phyloP scores from a whole-genome alignment of 1,140 invertebrate species.

The Calephelis nemesis region DNA sequence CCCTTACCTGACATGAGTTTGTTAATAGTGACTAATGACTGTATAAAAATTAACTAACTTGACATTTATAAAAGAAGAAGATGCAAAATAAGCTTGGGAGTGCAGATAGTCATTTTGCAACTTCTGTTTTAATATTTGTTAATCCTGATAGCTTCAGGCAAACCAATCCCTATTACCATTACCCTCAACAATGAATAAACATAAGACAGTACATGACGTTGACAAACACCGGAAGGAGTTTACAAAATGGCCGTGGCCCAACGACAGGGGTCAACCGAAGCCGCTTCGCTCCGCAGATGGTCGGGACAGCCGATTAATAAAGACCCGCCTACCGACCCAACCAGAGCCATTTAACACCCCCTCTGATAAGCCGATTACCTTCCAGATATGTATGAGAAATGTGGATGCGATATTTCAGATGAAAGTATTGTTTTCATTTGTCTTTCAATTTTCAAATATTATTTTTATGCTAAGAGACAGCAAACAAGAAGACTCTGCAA shows the following conservation, averaged over 20 bases:
- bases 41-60: too few relatives aligned
- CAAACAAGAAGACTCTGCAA: too few relatives aligned
- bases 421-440: slow-evolving; percentile 6
- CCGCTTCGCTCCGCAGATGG: slow-evolving; percentile 57
- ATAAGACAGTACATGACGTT: slow-evolving; percentile 38
- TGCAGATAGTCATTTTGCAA: too few relatives aligned
- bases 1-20: too few relatives aligned
- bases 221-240: slow-evolving; percentile 47
- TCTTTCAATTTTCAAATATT: background rate
- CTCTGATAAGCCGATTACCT: slow-evolving; percentile 56
- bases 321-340: slow-evolving; percentile 46
- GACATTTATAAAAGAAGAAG: too few relatives aligned
- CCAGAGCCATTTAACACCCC: slow-evolving; percentile 49
- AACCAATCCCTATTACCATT: background rate
- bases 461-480: too few relatives aligned
- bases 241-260: slow-evolving; percentile 31
- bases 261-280: slow-evolving; percentile 51
- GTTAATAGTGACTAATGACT: too few relatives aligned
- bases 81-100: too few relatives aligned
- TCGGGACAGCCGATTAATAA: slow-evolving; percentile 72
- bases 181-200: slow-evolving; percentile 9
- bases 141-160: background rate
- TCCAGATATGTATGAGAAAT: slow-evolving; percentile 20
- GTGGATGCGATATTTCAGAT: slow-evolving; percentile 17
- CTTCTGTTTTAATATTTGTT: background rate